Evolutionary conservation across 2,888 invertebrate genomes (phyloP).

Genomic region (Lamellibrachia columna): DNA sequence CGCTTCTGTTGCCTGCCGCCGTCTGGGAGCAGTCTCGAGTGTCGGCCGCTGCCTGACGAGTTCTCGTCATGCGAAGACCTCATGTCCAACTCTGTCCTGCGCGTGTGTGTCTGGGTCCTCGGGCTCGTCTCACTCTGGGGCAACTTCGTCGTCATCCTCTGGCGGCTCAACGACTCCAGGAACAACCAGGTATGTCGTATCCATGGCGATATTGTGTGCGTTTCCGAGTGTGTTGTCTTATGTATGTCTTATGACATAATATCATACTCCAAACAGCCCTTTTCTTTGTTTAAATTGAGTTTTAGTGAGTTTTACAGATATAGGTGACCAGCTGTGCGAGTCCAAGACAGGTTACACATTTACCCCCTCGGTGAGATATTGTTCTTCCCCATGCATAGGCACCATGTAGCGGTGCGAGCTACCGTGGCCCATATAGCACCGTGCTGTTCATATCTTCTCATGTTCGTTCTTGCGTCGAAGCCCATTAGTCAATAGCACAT

Average conservation of each 20-base stretch:
- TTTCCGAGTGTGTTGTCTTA: neutral
- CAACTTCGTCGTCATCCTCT: slow-evolving; percentile 57
- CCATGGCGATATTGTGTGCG: neutral
- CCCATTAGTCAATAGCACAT: neutral
- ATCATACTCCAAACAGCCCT: too few relatives aligned
- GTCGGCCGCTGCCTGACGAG: slow-evolving; percentile 59
- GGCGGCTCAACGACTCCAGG: slow-evolving; percentile 62
- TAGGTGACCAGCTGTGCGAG: too few relatives aligned
- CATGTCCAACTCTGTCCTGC: slow-evolving; percentile 60
- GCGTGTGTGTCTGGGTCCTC: slow-evolving; percentile 59
- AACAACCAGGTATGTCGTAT: slow-evolving; percentile 64
- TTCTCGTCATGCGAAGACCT: slow-evolving; percentile 64
- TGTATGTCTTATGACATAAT: too few relatives aligned
- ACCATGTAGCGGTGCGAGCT: neutral
- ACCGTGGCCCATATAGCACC: neutral
- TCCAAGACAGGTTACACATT: too few relatives aligned
- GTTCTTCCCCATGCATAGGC: too few relatives aligned
- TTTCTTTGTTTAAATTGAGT: too few relatives aligned
- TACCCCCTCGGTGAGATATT: too few relatives aligned
- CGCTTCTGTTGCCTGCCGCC: slow-evolving; percentile 66
- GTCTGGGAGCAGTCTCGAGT: slow-evolving; percentile 48
- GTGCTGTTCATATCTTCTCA: neutral
- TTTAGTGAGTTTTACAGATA: too few relatives aligned
- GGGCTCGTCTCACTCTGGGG: slow-evolving; percentile 57
- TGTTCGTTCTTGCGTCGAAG: neutral